These are phyloP conservation scores for Platysternon megacephalum DNA, from an alignment of 2,113 vertebrate genomes.

Conservation along the genomic window DNA sequence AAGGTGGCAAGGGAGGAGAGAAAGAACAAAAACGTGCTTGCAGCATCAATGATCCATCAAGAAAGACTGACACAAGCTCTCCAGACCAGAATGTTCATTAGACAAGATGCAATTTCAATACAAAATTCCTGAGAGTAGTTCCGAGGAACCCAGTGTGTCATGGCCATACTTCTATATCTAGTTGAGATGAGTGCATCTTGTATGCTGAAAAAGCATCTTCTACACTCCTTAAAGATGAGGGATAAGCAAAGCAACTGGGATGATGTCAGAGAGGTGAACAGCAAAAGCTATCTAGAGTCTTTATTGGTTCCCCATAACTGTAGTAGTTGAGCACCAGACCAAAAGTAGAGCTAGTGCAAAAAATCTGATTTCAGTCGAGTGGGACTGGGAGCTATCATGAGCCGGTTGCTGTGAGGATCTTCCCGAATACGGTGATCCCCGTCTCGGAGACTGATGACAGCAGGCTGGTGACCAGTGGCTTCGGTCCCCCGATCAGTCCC, in stretches of 20 bases:
- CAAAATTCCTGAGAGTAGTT: neutral
- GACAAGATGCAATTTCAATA: too few species aligned
- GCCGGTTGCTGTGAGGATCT: too few species aligned
- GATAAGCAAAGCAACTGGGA: neutral
- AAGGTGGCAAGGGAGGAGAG: neutral
- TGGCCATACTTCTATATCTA: neutral
- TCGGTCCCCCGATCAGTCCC: too few species aligned
- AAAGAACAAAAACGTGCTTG: neutral
- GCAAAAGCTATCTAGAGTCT: neutral
- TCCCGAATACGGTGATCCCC: too few species aligned
- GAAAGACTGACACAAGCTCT: neutral
- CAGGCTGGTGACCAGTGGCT: too few species aligned
- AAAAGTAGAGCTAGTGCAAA: neutral
- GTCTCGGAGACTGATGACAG: too few species aligned
- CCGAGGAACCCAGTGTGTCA: neutral
- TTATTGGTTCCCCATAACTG: neutral
- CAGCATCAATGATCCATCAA: neutral
- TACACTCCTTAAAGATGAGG: neutral
- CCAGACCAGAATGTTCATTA: neutral
- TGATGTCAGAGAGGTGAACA: neutral
- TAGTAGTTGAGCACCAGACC: neutral
- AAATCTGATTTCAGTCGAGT: too few species aligned
- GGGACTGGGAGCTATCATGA: too few species aligned
- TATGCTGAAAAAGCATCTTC: neutral
- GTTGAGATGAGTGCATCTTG: neutral